Conservation (phyloP, 2,797 vertebrate species). For the Echiichthys vipera region DNA sequence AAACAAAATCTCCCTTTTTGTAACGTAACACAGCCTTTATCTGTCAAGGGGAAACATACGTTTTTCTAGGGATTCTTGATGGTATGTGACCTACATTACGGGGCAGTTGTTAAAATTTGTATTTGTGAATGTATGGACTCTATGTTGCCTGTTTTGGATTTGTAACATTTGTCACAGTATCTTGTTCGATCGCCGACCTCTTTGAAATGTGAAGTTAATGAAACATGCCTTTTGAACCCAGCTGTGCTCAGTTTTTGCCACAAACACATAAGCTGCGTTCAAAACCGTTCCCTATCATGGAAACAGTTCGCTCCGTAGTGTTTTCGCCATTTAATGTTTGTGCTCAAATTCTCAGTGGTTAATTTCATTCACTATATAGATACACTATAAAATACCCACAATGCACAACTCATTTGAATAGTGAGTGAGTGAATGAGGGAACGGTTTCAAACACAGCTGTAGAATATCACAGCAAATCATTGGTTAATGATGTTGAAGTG, state of each 20-base stretch:
- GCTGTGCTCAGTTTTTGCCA: fast-evolving
- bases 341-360: no score
- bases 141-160: not conserved
- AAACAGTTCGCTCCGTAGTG: no score
- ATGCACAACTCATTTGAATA: no score
- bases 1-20: not conserved
- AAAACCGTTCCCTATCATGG: no score
- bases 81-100: not conserved
- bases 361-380: no score
- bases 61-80: not conserved
- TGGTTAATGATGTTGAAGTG: not conserved
- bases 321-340: no score
- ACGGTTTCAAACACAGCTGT: no score
- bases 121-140: not conserved
- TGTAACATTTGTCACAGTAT: not conserved
- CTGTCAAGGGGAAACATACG: not conserved
- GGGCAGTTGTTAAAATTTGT: not conserved
- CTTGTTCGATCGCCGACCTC: not conserved
- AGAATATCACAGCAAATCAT: not conserved
- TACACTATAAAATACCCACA: no score
- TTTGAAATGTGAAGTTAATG: conserved; percentile 40
- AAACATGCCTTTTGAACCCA: conserved; percentile 4
- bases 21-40: not conserved
- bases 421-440: no score
- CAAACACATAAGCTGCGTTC: not conserved